Conservation (phyloP, 2,797 vertebrate species). For the Helarctos malayanus region DNA sequence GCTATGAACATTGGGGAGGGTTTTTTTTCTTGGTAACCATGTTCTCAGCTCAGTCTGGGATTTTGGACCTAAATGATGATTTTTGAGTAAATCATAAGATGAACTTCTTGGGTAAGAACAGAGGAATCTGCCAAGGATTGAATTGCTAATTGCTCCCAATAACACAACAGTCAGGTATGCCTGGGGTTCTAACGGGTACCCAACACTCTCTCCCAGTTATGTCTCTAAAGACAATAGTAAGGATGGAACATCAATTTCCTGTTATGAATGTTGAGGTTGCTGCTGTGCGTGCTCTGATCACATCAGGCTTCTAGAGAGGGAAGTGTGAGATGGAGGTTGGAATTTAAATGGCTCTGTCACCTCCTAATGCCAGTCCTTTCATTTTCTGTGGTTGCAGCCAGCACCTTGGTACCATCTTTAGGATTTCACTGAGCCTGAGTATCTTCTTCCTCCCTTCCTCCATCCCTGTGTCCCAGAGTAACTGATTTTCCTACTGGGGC, state of each 20-base stretch:
- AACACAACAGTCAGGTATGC: neutral
- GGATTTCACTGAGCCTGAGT: neutral
- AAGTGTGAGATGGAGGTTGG: neutral
- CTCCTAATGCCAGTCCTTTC: neutral
- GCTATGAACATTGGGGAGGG: too few relatives aligned
- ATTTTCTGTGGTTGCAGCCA: neutral
- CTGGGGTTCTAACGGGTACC: neutral
- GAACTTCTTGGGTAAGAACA: neutral
- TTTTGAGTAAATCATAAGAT: slow-evolving; percentile 36
- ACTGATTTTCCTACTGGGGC: slow-evolving; percentile 28
- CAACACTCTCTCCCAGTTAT: neutral
- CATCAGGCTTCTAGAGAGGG: neutral
- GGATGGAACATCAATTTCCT: neutral
- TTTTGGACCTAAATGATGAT: slow-evolving; percentile 24
- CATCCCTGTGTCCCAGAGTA: slow-evolving; percentile 42
- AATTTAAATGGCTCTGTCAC: neutral
- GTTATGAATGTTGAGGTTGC: neutral
- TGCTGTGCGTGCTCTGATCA: neutral
- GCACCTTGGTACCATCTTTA: neutral
- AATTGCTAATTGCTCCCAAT: neutral
- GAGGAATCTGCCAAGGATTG: slow-evolving; percentile 20
- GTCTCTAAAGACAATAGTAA: neutral
- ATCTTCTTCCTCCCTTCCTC: neutral
- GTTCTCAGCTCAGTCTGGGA: neutral
- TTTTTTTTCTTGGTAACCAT: slow-evolving; percentile 16